Conservation (phyloP, 2,888 invertebrate genomes). For the Parnassius apollo region DNA sequence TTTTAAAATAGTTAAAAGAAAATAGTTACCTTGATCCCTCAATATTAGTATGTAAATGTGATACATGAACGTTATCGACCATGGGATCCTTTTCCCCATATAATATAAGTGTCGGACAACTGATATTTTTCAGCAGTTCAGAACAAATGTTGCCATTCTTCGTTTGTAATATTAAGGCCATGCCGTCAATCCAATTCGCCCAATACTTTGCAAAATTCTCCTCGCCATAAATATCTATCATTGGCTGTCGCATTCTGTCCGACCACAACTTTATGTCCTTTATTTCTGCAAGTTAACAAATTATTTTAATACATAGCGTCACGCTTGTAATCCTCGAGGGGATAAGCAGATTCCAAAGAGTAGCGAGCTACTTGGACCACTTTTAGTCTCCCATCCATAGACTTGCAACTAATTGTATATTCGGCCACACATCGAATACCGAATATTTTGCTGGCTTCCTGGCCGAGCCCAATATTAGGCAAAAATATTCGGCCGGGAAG, state of each 20-base stretch:
- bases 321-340: too few species aligned
- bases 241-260: slow-evolving; percentile 86
- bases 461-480: too few species aligned
- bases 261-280: slow-evolving; percentile 90
- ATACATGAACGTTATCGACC: slow-evolving; percentile 87
- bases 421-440: too few species aligned
- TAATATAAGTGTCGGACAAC: slow-evolving; percentile 89
- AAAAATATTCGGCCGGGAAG: too few species aligned
- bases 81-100: slow-evolving; percentile 92
- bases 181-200: slow-evolving; percentile 87
- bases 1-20: neutral
- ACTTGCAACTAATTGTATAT: too few species aligned
- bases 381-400: too few species aligned
- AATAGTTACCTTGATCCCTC: slow-evolving; percentile 80
- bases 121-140: slow-evolving; percentile 81
- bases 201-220: slow-evolving; percentile 85
- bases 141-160: slow-evolving; percentile 88
- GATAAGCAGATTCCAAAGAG: too few species aligned
- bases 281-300: slow-evolving; percentile 69
- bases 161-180: slow-evolving; percentile 77
- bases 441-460: too few species aligned
- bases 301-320: neutral
- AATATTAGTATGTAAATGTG: slow-evolving; percentile 86
- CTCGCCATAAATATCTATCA: slow-evolving; percentile 87
- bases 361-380: too few species aligned